A percentile compares a stretch with the other conserved stretches of the same genome.
Conservation (phyloP, 2,113 vertebrate genomes). For the Cyphomyrus discorhynchus region DNA sequence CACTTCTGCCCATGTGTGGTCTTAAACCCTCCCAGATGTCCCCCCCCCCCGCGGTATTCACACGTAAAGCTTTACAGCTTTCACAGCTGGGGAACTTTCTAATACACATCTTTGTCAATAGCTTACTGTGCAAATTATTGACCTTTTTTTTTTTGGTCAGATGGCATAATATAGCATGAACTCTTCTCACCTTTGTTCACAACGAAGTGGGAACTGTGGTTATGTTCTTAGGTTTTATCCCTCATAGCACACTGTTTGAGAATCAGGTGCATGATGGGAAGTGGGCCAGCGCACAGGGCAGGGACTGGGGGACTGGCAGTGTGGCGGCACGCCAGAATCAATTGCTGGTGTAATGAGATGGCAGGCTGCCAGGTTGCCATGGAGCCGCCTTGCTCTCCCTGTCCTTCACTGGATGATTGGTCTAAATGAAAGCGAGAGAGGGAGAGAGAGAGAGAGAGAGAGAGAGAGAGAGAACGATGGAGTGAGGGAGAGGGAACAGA, state of each 20-base stretch:
- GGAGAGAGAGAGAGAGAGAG: background rate
- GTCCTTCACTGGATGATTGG: constrained; percentile 37
- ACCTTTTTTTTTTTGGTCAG: background rate
- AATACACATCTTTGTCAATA: background rate
- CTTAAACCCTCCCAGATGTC: background rate
- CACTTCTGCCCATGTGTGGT: background rate
- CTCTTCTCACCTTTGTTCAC: constrained; percentile 2
- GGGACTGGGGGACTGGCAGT: constrained; percentile 12
- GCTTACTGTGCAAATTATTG: background rate
- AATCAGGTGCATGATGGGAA: constrained; percentile 48
- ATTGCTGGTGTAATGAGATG: constrained; percentile 44
- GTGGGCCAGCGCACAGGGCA: constrained; percentile 23
- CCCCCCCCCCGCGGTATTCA: background rate
- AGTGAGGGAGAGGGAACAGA: background rate
- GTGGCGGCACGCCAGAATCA: constrained; percentile 33
- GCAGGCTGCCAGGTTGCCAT: constrained; percentile 44
- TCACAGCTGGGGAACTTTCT: background rate
- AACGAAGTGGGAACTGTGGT: constrained; percentile 17
- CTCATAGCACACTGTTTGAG: constrained; percentile 34
- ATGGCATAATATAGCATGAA: background rate
- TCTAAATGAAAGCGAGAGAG: constrained; percentile 37
- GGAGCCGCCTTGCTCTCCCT: constrained; percentile 32
- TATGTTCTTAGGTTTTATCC: constrained; percentile 29
- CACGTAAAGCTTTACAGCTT: background rate
- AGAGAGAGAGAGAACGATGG: constrained; percentile 16